Conservation (phyloP, 1,140 invertebrate genomes). For the Neodiprion virginianus region DNA sequence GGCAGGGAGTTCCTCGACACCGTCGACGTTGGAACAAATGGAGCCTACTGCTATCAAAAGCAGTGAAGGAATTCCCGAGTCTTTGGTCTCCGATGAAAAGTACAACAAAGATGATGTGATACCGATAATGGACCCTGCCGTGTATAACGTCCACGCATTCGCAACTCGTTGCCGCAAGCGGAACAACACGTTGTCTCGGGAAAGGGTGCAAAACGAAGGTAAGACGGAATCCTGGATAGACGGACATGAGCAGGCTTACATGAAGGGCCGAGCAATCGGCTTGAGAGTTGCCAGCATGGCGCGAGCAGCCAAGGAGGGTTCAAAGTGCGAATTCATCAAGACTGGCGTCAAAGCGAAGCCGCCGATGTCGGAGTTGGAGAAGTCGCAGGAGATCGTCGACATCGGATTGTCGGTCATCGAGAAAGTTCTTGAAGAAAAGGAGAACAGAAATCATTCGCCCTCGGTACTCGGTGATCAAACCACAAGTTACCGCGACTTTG, state of each 20-base stretch:
- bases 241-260: slow-evolving; percentile 18
- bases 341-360: background rate
- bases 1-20: background rate
- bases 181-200: background rate
- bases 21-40: background rate
- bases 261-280: slow-evolving; percentile 18
- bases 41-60: background rate
- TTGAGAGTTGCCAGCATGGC: slow-evolving; percentile 15
- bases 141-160: background rate
- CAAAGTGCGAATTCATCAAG: slow-evolving; percentile 14
- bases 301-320: slow-evolving; percentile 16
- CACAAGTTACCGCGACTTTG: background rate
- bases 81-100: background rate
- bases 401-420: slow-evolving; percentile 19
- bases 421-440: slow-evolving; percentile 7
- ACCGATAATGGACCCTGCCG: background rate
- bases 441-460: too few relatives aligned
- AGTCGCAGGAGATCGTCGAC: slow-evolving; percentile 19
- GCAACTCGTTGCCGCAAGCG: background rate
- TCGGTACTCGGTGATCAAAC: background rate
- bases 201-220: background rate
- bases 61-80: background rate
- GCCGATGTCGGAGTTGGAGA: slow-evolving; percentile 8
- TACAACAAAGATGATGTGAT: background rate
- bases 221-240: slow-evolving; percentile 15